These are phyloP conservation scores for Eleutherodactylus coqui DNA, from an alignment of 2,797 vertebrate species.

Conservation along the genomic window DNA sequence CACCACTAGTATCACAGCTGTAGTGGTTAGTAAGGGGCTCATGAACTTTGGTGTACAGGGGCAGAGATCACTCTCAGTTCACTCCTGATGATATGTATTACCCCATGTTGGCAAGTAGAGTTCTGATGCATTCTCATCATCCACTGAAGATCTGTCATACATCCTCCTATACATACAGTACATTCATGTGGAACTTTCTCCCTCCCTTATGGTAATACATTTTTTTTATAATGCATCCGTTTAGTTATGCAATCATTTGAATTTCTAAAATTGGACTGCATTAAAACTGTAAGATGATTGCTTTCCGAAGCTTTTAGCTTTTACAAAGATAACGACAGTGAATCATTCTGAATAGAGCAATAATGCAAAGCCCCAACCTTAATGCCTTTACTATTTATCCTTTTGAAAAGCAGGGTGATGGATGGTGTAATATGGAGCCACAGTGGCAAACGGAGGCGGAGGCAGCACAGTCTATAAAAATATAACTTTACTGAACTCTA, in stretches of 20 bases:
- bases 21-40: no score
- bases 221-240: neutral
- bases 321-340: slow-evolving; percentile 19
- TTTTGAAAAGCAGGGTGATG: no score
- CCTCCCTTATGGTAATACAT: neutral
- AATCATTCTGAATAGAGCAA: slow-evolving; percentile 35
- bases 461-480: no score
- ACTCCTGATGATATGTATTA: no score
- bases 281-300: slow-evolving; percentile 23
- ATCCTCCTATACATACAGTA: neutral
- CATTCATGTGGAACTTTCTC: no score
- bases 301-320: slow-evolving; percentile 50
- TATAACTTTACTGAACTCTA: no score
- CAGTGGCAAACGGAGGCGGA: no score
- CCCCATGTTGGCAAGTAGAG: neutral
- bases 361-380: slow-evolving; percentile 21
- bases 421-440: no score
- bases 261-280: slow-evolving; percentile 27
- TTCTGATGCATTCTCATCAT: neutral
- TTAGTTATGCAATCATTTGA: slow-evolving; percentile 27
- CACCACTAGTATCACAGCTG: no score
- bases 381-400: no score
- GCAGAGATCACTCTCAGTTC: no score
- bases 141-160: neutral
- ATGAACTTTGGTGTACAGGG: no score